These are phyloP conservation scores for Speoplatyrhinus poulsoni DNA, from an alignment of 2,113 vertebrate species.

Conservation along the genomic window DNA sequence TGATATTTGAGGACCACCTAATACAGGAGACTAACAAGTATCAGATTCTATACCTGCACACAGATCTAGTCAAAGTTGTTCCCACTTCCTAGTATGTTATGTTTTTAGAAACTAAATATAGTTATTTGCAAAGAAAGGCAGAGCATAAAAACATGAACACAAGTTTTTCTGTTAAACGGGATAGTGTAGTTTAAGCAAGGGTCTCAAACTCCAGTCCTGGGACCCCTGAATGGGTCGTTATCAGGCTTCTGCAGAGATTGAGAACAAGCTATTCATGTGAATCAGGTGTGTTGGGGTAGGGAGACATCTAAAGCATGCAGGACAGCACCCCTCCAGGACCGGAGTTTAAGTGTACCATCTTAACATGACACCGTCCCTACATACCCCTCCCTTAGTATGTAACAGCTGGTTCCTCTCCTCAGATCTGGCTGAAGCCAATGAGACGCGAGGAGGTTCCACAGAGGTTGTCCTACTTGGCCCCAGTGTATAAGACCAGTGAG, in stretches of 20 bases:
- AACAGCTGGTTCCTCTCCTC: slow-evolving; percentile 3
- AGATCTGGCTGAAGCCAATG: slow-evolving; percentile 89
- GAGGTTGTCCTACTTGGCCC: slow-evolving; percentile 77
- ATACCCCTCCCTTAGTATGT: not conserved
- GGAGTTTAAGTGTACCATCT: no score
- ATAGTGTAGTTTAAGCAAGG: no score
- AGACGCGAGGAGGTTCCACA: slow-evolving; percentile 78
- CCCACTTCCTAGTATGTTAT: not conserved
- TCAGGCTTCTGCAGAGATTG: not conserved
- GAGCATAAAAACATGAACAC: no score
- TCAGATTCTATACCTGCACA: not conserved
- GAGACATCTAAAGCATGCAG: no score
- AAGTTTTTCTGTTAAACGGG: no score
- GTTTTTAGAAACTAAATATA: not conserved
- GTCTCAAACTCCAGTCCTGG: no score
- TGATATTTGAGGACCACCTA: slow-evolving; percentile 19
- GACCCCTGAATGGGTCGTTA: no score
- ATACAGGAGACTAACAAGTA: not conserved
- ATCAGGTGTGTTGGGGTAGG: no score
- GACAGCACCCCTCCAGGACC: not conserved
- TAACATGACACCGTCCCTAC: not conserved
- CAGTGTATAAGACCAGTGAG: slow-evolving; percentile 88
- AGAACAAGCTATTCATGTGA: not conserved
- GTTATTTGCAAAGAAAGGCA: no score
- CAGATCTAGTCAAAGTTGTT: not conserved